Conservation (phyloP, 1,140 invertebrate genomes). For the Zaprionus nigranus region DNA sequence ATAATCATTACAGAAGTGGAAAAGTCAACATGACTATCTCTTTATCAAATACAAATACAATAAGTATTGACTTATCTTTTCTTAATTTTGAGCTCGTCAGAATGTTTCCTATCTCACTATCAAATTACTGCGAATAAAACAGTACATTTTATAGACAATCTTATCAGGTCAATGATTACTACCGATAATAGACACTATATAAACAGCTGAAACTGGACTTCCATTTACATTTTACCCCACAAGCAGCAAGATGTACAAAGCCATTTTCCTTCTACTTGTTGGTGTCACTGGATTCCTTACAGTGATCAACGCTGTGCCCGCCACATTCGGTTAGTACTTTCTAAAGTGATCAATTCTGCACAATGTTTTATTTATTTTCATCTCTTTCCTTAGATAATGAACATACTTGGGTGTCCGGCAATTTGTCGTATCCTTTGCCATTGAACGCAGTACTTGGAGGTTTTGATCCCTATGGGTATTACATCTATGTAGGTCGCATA, state of each 20-base stretch:
- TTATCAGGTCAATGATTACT: not conserved
- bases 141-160: not conserved
- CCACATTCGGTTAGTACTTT: constrained; percentile 8
- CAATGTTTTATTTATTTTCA: not conserved
- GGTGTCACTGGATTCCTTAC: constrained; percentile 1
- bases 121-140: not conserved
- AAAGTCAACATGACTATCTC: too few species aligned
- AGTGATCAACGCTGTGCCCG: constrained; percentile 1
- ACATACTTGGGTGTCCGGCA: constrained; percentile 17
- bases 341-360: not conserved
- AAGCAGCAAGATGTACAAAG: constrained; percentile 14
- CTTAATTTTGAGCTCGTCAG: not conserved
- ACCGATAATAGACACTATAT: constrained; percentile 5
- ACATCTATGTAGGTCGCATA: constrained; percentile 36
- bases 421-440: constrained; percentile 15
- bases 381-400: not conserved
- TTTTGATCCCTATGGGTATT: constrained; percentile 37
- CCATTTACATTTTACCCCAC: not conserved
- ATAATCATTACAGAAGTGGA: not conserved
- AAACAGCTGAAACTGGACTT: not conserved
- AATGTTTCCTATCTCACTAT: not conserved
- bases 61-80: not conserved
- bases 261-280: not conserved
- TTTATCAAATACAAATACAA: not conserved
- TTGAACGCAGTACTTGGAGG: constrained; percentile 27